Percentiles rank a stretch among this genome's conserved stretches.
These are phyloP conservation scores for Andrena trimmerana DNA, from an alignment of 2,888 invertebrate genomes.

Conservation along the genomic window DNA sequence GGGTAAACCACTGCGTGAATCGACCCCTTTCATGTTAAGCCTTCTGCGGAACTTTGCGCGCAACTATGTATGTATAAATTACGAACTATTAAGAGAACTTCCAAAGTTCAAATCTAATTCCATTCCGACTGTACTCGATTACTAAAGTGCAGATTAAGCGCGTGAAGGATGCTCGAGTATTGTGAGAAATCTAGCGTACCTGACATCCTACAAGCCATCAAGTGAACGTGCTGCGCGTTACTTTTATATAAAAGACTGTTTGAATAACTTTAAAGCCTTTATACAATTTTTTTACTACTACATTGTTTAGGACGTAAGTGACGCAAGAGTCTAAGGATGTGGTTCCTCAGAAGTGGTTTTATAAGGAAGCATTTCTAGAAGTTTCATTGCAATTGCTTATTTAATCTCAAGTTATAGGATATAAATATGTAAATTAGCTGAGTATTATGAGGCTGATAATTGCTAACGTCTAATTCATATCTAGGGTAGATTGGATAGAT, in stretches of 20 bases:
- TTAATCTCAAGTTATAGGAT: constrained; percentile 19
- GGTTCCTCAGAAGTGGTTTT: not conserved
- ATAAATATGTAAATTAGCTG: constrained; percentile 7
- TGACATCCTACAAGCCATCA: not conserved
- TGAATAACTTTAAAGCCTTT: not conserved
- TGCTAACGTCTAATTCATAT: not conserved
- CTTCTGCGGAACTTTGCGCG: constrained; percentile 43
- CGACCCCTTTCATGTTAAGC: constrained; percentile 31
- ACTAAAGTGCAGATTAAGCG: not conserved
- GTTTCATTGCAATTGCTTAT: not conserved
- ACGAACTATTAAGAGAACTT: constrained; percentile 45
- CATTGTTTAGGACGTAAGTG: not conserved
- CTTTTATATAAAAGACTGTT: not conserved
- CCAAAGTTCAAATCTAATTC: constrained; percentile 9
- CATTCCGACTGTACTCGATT: not conserved
- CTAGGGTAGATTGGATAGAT: not conserved
- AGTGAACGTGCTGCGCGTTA: not conserved
- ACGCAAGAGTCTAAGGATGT: not conserved
- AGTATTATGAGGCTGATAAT: not conserved
- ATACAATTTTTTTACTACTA: too few relatives aligned
- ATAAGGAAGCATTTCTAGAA: not conserved
- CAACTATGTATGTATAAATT: constrained; percentile 48
- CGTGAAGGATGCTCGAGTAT: not conserved
- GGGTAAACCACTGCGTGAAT: constrained; percentile 28
- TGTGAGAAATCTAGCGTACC: not conserved